Evolutionary conservation across 92 coral and sea anemone genomes (phyloP), one percentile per base, ranked within the genome.

Genomic region (Palythoa heliodiscus): DNA sequence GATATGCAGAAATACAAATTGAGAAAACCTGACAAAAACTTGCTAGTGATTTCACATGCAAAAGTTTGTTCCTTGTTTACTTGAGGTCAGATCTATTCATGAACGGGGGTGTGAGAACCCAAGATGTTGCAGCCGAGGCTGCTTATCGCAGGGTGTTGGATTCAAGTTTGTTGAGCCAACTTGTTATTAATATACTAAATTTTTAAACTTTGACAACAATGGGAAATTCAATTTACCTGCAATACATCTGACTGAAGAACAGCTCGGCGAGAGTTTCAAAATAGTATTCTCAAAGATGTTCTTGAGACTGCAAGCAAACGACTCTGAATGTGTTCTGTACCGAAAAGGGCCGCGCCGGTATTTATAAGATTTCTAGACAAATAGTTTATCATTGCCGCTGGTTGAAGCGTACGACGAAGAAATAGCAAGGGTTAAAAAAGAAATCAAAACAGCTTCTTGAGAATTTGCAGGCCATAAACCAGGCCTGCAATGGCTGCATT

Each of bases 401-500:
- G 73, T 69, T 39, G 43, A 69, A 15, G 73, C 73, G 23, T 69
- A 69, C 73, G 73, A 69, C 73, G n/a, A 69, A 69, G 73, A 69
- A 69, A 69, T 69, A 20, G 73, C 73, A 69, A 69, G 73, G 39
- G 39, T 69, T 39, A 69, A 69, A 69, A 69, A 39, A 12, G 73
- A 69, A 69, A 69, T 20, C n/a, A 69, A 69, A 69, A 69, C 73
- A 69, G 73, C 73, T 69, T 69, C 39, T 12, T 10, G 73, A 69
- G 23, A 69, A 69, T 69, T 69, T 69, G 73, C 73, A 69, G 11
- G 73, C 73, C 73, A 69, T 69, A 69, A 15, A 69, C 73, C 73
- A 69, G 73, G 73, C 73, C n/a, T n/a, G n/a, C n/a, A n/a, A n/a
- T n/a, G n/a, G n/a, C 73, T 39, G 73, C 73, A 69, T 69, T n/a